These are phyloP conservation scores for Cynodonichthys magdalenae DNA, from an alignment of 2,797 vertebrate species.

Conservation along the genomic window DNA sequence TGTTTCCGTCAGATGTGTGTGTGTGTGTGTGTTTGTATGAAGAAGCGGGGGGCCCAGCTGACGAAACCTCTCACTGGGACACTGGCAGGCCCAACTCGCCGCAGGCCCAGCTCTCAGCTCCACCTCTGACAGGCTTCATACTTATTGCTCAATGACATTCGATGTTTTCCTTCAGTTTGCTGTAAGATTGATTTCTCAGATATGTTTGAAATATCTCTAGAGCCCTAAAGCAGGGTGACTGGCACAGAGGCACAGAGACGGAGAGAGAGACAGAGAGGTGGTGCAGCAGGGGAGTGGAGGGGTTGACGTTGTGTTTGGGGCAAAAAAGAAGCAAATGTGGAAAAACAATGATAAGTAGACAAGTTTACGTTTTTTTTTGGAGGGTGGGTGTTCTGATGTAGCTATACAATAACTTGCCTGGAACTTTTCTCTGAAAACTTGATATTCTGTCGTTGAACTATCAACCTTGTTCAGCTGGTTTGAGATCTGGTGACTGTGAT, in stretches of 20 bases:
- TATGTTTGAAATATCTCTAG: conserved; percentile 93
- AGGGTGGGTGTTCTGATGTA: background rate
- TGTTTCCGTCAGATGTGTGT: conserved; percentile 19
- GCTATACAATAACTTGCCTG: no score
- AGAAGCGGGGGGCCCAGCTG: conserved; percentile 79
- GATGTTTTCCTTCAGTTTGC: conserved; percentile 94
- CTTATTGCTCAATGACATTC: conserved; percentile 98
- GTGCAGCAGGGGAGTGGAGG: conserved; percentile 25
- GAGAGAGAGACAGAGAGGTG: conserved; percentile 35
- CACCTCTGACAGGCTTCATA: conserved; percentile 89
- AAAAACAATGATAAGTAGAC: conserved; percentile 12
- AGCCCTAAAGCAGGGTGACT: conserved; percentile 87
- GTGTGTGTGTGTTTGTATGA: conserved; percentile 60
- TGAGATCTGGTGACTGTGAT: no score
- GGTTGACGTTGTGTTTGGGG: conserved; percentile 22
- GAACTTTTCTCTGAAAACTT: no score
- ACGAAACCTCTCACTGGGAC: conserved; percentile 86
- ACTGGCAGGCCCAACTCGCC: conserved; percentile 84
- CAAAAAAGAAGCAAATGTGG: conserved; percentile 25
- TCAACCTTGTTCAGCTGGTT: no score
- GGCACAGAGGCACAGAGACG: conserved; percentile 64
- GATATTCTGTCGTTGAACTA: no score
- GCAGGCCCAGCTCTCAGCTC: conserved; percentile 90
- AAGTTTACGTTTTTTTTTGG: background rate
- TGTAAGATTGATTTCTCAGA: conserved; percentile 94